Conservation (phyloP, 2,113 vertebrate genomes). For the Ginglymostoma cirratum region DNA sequence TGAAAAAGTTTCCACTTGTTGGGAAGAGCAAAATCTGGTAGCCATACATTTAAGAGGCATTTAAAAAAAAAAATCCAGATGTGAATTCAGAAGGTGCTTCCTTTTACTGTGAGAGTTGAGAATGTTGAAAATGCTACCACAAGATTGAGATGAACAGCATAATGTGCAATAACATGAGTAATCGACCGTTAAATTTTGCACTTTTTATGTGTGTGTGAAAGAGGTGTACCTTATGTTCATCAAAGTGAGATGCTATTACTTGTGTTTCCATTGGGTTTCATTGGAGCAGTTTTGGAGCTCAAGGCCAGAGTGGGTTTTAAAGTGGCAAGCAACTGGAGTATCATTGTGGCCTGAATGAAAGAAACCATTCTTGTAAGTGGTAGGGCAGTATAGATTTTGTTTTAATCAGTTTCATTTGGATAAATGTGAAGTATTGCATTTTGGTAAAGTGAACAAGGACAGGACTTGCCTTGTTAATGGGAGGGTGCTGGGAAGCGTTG, state of each 20-base stretch:
- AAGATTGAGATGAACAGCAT: neutral
- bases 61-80: neutral
- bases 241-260: neutral
- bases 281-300: neutral
- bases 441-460: too few relatives aligned
- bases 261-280: neutral
- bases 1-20: neutral
- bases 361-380: neutral
- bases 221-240: neutral
- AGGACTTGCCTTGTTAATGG: too few relatives aligned
- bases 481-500: too few relatives aligned
- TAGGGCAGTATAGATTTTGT: neutral
- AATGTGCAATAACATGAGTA: neutral
- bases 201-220: neutral
- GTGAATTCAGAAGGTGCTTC: neutral
- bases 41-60: neutral
- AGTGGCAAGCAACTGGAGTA: neutral
- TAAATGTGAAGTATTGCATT: too few relatives aligned
- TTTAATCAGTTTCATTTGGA: neutral
- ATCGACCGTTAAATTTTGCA: neutral
- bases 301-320: neutral
- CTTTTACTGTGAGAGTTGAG: neutral
- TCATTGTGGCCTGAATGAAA: neutral
- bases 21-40: neutral
- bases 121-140: neutral